These are phyloP conservation scores for Ennomos fuscantarius DNA, from an alignment of 2,888 invertebrate species.

Conservation along the genomic window DNA sequence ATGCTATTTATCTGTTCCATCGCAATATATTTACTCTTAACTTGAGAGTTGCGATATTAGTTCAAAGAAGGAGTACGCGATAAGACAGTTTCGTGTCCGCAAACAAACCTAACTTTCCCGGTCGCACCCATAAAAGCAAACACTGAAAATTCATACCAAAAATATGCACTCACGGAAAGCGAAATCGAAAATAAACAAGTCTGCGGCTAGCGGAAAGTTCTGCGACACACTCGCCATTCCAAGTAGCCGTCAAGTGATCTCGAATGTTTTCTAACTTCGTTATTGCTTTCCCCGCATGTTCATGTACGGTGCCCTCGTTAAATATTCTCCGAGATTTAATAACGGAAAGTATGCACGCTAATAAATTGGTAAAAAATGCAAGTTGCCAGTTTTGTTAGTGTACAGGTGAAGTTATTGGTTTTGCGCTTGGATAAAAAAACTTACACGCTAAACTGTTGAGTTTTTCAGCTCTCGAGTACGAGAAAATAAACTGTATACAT, in stretches of 20 bases:
- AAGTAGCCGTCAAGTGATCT: conserved; percentile 58
- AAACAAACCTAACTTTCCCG: conserved; percentile 13
- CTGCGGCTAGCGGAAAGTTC: conserved; percentile 42
- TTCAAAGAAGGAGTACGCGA: not conserved
- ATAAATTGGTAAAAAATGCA: conserved; percentile 37
- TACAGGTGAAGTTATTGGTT: conserved; percentile 19
- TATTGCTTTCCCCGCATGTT: conserved; percentile 52
- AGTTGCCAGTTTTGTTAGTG: conserved; percentile 30
- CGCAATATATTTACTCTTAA: no score
- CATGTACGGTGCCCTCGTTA: conserved; percentile 33
- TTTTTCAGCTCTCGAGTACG: no score
- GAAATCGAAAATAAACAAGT: conserved; percentile 48
- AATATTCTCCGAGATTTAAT: conserved; percentile 36
- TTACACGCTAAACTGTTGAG: not conserved
- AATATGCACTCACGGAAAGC: conserved; percentile 27
- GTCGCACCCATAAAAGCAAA: conserved; percentile 12
- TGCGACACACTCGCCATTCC: conserved; percentile 48
- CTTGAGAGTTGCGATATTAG: no score
- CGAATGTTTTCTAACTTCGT: conserved; percentile 59
- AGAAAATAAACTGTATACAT: no score
- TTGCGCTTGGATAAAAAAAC: conserved; percentile 9
- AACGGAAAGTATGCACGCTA: conserved; percentile 33
- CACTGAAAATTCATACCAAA: conserved; percentile 13
- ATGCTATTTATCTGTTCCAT: no score
- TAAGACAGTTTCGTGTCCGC: not conserved